A percentile compares a stretch with the other conserved stretches of the same genome.
Conservation (phyloP, 2,113 vertebrate genomes). For the Dendrocopos noguchii region DNA sequence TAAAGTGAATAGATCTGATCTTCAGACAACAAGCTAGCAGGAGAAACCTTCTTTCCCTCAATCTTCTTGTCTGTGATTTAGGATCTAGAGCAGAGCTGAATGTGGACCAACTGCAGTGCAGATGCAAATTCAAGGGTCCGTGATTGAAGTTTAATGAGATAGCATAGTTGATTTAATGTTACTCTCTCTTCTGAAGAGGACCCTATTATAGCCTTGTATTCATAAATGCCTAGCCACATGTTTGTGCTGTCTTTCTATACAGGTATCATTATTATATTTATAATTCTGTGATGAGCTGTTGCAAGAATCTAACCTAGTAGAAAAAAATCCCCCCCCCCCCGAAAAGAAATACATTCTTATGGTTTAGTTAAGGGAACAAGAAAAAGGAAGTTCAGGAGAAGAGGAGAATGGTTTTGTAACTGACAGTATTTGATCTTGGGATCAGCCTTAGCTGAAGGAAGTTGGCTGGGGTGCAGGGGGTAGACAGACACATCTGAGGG, state of each 20-base stretch:
- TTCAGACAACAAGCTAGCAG: neutral
- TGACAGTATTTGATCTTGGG: slow-evolving; percentile 18
- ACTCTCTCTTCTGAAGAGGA: neutral
- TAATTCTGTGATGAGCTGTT: neutral
- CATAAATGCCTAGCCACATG: neutral
- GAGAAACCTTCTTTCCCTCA: neutral
- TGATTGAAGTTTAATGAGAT: neutral
- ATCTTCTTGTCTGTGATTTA: neutral
- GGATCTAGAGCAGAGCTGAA: neutral
- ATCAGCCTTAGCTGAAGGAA: slow-evolving; percentile 38
- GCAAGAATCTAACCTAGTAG: neutral
- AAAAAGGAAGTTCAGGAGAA: neutral
- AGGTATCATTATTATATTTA: neutral
- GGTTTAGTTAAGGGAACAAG: neutral
- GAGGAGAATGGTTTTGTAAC: slow-evolving; percentile 35
- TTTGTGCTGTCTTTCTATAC: neutral
- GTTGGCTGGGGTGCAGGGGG: slow-evolving; percentile 1
- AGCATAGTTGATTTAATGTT: neutral
- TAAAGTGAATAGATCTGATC: neutral
- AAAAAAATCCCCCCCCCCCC: neutral
- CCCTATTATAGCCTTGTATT: neutral
- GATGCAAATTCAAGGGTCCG: neutral
- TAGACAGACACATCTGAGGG: slow-evolving; percentile 8
- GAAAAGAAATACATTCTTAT: neutral
- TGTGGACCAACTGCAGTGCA: neutral